Conservation (phyloP, 1,140 invertebrate genomes). For the Drosophila malerkotliana region DNA sequence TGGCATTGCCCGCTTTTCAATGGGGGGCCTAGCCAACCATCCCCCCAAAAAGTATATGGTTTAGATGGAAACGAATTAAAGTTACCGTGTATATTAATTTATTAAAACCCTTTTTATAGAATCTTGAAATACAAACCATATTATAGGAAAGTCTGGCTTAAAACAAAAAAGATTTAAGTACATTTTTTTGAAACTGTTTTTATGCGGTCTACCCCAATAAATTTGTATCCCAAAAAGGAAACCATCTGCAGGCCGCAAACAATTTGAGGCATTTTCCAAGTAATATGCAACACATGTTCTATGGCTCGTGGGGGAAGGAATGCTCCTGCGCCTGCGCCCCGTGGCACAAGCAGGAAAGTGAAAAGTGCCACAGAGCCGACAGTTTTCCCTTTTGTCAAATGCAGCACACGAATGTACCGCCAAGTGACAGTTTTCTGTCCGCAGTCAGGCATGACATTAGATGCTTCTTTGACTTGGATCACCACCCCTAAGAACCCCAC, state of each 20-base stretch:
- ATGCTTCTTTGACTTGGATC: slow-evolving; percentile 47
- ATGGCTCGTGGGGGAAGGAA: slow-evolving; percentile 11
- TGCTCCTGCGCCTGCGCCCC: slow-evolving; percentile 41
- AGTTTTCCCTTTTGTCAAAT: slow-evolving; percentile 48
- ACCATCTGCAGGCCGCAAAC: slow-evolving; percentile 47
- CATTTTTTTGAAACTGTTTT: not conserved
- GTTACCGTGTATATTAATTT: slow-evolving; percentile 1
- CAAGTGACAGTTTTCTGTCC: slow-evolving; percentile 55
- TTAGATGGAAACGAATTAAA: not conserved
- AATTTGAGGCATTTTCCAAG: slow-evolving; percentile 61
- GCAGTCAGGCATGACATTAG: slow-evolving; percentile 58
- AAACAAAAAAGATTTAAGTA: not conserved
- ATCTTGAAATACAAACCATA: too few species aligned
- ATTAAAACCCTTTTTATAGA: too few species aligned
- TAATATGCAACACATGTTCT: slow-evolving; percentile 67
- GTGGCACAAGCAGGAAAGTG: slow-evolving; percentile 16
- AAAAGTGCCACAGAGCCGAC: slow-evolving; percentile 26
- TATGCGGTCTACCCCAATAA: not conserved
- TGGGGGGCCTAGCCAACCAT: slow-evolving; percentile 14
- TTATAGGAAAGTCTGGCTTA: too few species aligned
- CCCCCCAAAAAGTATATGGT: slow-evolving; percentile 2
- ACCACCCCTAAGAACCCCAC: slow-evolving; percentile 29
- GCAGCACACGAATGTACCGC: slow-evolving; percentile 40
- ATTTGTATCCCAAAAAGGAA: not conserved
- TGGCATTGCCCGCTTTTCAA: slow-evolving; percentile 46